These are phyloP conservation scores for Danio choprae DNA, from an alignment of 2,797 vertebrate genomes.

Conservation along the genomic window DNA sequence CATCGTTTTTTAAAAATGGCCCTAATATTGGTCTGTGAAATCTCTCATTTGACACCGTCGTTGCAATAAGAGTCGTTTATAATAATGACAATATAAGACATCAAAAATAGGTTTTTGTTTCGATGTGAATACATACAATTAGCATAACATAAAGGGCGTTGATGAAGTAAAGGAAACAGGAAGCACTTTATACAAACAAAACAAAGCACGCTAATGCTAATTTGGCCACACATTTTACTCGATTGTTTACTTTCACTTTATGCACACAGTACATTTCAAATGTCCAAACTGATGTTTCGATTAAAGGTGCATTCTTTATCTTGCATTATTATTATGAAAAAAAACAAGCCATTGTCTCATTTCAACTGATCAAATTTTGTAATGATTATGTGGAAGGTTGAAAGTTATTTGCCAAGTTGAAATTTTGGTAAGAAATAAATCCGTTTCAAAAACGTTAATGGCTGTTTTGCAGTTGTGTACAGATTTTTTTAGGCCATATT, in stretches of 20 bases:
- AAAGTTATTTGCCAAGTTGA: constrained; percentile 36
- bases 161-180: not conserved
- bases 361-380: constrained; percentile 52
- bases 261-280: not conserved
- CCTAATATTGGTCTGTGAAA: not conserved
- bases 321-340: constrained; percentile 41
- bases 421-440: constrained; percentile 34
- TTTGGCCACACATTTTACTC: not conserved
- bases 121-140: not conserved
- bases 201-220: not conserved
- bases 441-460: constrained; percentile 41
- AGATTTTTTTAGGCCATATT: constrained; percentile 52
- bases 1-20: not conserved
- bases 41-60: not conserved
- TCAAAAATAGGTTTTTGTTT: not conserved
- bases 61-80: not conserved
- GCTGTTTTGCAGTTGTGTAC: constrained; percentile 57
- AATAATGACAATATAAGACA: not conserved
- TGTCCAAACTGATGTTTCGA: constrained; percentile 26
- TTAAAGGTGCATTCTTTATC: constrained; percentile 55
- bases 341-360: constrained; percentile 49
- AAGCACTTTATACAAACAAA: constrained; percentile 16
- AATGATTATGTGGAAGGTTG: constrained; percentile 51
- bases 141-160: not conserved
- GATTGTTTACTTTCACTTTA: not conserved